Evolutionary conservation across 30 jellyfish, hydroid and myxozoan genomes (phyloP), one percentile per base, ranked within the genome.

Genomic region (Cassiopea xamachana): DNA sequence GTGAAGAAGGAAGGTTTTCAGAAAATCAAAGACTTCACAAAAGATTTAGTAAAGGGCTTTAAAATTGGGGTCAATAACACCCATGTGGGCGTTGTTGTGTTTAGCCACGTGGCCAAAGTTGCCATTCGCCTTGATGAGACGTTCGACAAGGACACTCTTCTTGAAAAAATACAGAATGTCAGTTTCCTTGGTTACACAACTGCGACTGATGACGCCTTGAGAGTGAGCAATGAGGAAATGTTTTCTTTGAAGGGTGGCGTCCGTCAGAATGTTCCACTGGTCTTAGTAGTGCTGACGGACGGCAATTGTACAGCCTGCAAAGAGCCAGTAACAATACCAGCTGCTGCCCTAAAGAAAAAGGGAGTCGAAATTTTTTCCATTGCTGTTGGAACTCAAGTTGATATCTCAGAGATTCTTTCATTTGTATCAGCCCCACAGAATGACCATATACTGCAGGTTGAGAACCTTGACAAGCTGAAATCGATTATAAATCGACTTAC

Each of bases 191-290:
- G 98, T 47, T 94, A 94, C 89, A 81, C 97, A 7, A 94, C 98
- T 14, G 98, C 98, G 1, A 90, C 91, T 58, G 98, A 94, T 72
- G 98, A 81, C 81, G 98, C 98, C 9, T 83, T 94, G 50, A 85
- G 98, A n/a, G 91, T 86, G 17, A 94, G 90, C 71, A 73, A 90
- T 68, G 79, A 48, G 10, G 97, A 90, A 59, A 86, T 94, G 98
- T 94, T 94, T 67, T 94, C 98, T 18, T 74, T 94, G 15, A 71
- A 86, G 48, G 98, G 98, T 15, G 98, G 98, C 1, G 90, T 74
- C 39, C 82, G 98, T 18, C 98, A 94, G 73, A 94, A 94, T 59
- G 98, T 94, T 49, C 98, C 98, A 12, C 93, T 64, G n/a, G 93
- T 94, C 64, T 95, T 94, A 9, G 80, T 94, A 43, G 92, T 94